Evolutionary conservation across 2,888 invertebrate genomes (phyloP), one percentile per base, ranked within the genome.

Genomic region (Bombylius discolor): DNA sequence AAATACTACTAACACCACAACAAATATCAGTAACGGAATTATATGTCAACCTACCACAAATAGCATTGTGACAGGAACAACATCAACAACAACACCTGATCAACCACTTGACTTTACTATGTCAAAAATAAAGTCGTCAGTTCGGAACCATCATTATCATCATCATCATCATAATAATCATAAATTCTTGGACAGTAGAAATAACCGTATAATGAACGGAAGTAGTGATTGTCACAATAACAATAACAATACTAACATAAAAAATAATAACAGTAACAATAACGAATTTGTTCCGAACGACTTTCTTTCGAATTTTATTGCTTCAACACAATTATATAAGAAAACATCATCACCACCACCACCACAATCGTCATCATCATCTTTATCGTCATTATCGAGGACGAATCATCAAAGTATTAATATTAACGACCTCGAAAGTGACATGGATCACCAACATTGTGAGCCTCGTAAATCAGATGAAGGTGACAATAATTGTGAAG

Each of bases 41-140:
- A 39, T 39, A 45, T 60, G 62, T 49, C 59, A 63, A 54, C 62
- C 63, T 42, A 11, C 32, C 23, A 48, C 13, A 44, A 51, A 32
- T 13, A 45, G 45, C 5, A 36, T 36, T 36, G 8, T 8, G 8
- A 36, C 34, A 8, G 8, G 7, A 23, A 8, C 54, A 45, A 36
- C 34, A 44, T 34, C 34, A 54, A 31, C 49, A 49, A 8, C 45
- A 34, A 44, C 46, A 52, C 52, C 13, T 47, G 61, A 62, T 49
- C 59, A 63, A 54, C 63, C 63, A 36, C 58, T 64, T 13, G 63
- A 64, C 52, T 64, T 64, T 60, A 64, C 63, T 39, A 61, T 64
- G 62, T 64, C 63, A 32, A 64, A 64, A 60, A 60, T 61, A 51
- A 64, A 62, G 39, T 8, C 39, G 11, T 42, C 12, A 11, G 11